These are phyloP conservation scores for Leptinotarsa juncta DNA, from an alignment of 2,888 invertebrate genomes.

Conservation along the genomic window DNA sequence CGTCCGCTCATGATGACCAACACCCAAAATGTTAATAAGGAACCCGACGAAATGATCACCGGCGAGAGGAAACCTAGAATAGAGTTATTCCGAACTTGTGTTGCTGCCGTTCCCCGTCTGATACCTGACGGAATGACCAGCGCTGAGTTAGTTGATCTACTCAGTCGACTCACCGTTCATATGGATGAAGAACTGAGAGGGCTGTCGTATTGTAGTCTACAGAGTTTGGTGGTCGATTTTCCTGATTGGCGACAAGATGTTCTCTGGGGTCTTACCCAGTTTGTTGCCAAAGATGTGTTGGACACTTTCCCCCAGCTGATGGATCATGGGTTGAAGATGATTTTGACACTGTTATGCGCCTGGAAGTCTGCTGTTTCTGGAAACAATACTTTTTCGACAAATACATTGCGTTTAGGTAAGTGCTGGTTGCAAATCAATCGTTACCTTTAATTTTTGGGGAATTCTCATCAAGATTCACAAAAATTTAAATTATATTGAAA, in stretches of 20 bases:
- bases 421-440: background rate
- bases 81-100: conserved; percentile 97
- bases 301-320: conserved; percentile 91
- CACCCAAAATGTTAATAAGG: conserved; percentile 94
- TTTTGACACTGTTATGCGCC: conserved; percentile 89
- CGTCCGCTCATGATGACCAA: conserved; percentile 97
- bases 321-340: conserved; percentile 93
- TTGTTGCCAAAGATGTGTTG: conserved; percentile 90
- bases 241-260: conserved; percentile 98
- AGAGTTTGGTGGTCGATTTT: conserved; percentile 95
- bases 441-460: background rate
- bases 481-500: background rate
- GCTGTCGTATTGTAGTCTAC: conserved; percentile 93
- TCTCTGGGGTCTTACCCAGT: conserved; percentile 92
- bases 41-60: conserved; percentile 90
- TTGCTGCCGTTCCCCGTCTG: conserved; percentile 93
- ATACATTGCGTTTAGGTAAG: conserved; percentile 49
- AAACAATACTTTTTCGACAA: conserved; percentile 40
- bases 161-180: conserved; percentile 94
- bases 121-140: conserved; percentile 98
- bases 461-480: background rate
- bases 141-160: conserved; percentile 92
- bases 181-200: conserved; percentile 98
- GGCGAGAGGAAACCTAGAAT: conserved; percentile 98
- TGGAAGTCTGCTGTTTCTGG: conserved; percentile 82